A percentile compares a stretch with the other conserved stretches of the same genome.
Evolutionary conservation across 2,113 vertebrate species (phyloP).

Genomic region (Chaetorhynchus papuensis): DNA sequence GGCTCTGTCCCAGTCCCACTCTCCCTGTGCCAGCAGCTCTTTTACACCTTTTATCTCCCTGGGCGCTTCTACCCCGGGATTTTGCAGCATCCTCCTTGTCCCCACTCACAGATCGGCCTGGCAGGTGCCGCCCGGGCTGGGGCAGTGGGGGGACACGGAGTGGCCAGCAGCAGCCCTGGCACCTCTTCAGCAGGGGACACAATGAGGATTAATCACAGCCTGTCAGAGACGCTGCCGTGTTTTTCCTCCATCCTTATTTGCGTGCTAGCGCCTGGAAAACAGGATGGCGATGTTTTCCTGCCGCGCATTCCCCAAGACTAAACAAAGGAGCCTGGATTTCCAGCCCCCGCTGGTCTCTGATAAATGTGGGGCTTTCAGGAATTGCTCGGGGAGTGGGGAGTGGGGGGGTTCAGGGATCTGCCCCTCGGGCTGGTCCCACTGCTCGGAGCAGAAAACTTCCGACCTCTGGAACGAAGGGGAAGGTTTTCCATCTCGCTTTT

Average conservation of each 20-base stretch:
- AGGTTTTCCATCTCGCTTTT: not conserved
- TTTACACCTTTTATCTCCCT: not conserved
- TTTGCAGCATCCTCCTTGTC: not conserved
- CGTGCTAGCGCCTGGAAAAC: slow-evolving; percentile 49
- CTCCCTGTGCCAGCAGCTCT: not conserved
- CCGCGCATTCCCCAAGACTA: slow-evolving; percentile 40
- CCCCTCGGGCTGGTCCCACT: not conserved
- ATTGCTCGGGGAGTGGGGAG: not conserved
- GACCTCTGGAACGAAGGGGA: not conserved
- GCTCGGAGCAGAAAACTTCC: not conserved
- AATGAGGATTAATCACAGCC: slow-evolving; percentile 42
- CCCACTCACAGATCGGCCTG: accelerated
- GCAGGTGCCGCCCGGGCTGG: not conserved
- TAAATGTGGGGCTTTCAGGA: slow-evolving; percentile 15
- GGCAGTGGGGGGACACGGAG: accelerated
- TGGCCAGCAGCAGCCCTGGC: not conserved
- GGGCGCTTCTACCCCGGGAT: accelerated
- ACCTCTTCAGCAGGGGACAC: not conserved
- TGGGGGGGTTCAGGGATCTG: not conserved
- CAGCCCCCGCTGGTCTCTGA: not conserved
- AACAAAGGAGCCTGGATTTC: slow-evolving; percentile 59
- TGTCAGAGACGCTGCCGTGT: not conserved
- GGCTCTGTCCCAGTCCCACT: not conserved
- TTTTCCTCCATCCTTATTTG: slow-evolving; percentile 58
- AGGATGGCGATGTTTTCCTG: slow-evolving; percentile 66